Evolutionary conservation across 2,888 invertebrate genomes (phyloP).

Genomic region (Aporophyla lueneburgensis): DNA sequence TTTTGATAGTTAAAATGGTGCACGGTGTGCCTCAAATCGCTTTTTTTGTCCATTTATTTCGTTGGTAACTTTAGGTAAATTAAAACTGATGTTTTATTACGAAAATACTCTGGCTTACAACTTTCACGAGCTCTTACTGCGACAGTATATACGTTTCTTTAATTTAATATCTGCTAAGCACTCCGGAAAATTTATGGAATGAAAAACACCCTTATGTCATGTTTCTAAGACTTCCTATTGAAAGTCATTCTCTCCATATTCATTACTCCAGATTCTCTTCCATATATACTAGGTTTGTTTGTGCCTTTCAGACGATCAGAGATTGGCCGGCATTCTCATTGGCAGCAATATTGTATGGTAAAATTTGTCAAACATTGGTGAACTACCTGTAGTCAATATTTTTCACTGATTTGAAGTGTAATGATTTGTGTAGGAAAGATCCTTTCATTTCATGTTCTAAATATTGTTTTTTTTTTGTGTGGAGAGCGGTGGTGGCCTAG

Average conservation of each 20-base stretch:
- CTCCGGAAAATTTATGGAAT: background rate
- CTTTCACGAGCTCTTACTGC: background rate
- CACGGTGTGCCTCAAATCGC: background rate
- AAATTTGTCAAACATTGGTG: background rate
- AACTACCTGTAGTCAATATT: background rate
- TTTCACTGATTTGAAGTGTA: background rate
- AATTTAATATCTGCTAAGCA: conserved; percentile 7
- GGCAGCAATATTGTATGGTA: background rate
- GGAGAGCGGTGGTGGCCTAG: too few species aligned
- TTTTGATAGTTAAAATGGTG: background rate
- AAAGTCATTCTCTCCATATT: too few species aligned
- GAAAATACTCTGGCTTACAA: conserved; percentile 9
- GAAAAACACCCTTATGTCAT: background rate
- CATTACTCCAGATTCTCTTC: too few species aligned
- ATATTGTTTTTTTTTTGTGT: too few species aligned
- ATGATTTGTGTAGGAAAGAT: background rate
- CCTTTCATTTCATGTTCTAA: background rate
- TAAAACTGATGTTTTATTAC: background rate
- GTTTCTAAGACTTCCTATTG: background rate
- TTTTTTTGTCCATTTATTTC: too few species aligned
- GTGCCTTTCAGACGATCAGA: background rate
- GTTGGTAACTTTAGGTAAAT: background rate
- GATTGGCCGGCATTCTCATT: background rate
- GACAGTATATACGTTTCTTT: conserved; percentile 1
- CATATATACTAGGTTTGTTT: background rate